Conservation (phyloP, 2,113 vertebrate species). For the Epinephelus cyanopodus region DNA sequence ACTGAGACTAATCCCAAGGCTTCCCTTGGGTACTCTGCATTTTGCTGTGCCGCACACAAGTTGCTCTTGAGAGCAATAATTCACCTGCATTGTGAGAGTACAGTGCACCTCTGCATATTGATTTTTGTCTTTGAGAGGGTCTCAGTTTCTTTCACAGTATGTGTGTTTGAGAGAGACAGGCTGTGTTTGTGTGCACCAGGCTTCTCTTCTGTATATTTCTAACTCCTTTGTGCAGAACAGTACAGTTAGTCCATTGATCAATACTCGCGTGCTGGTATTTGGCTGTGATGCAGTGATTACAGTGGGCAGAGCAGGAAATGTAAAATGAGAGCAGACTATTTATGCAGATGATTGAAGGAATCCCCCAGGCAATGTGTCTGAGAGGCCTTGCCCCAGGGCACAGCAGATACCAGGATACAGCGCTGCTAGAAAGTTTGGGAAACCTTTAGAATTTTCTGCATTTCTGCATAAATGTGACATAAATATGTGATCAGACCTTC, state of each 20-base stretch:
- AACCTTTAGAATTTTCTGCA: too few species aligned
- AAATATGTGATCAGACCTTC: too few species aligned
- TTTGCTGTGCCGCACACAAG: constrained; percentile 45
- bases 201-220: neutral
- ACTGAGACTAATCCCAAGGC: constrained; percentile 53
- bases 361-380: constrained; percentile 49
- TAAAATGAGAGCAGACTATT: constrained; percentile 51
- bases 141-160: neutral
- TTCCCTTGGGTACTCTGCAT: constrained; percentile 47
- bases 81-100: constrained; percentile 47
- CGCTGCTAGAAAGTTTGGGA: too few species aligned
- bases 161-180: neutral
- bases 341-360: constrained; percentile 48
- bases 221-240: neutral
- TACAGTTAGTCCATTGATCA: constrained; percentile 45
- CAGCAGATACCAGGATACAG: constrained; percentile 36
- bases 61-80: constrained; percentile 47
- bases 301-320: constrained; percentile 27
- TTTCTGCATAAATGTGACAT: too few species aligned
- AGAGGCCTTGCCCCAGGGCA: constrained; percentile 20
- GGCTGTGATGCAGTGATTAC: constrained; percentile 38
- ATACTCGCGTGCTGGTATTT: neutral
- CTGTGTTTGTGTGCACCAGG: neutral
- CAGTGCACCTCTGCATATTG: constrained; percentile 42
- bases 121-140: constrained; percentile 26